Percentiles rank a stretch among this genome's conserved stretches.
phyloP scores from a whole-genome alignment of 2,888 invertebrate species.

The Sinodicranocentrus sp. region DNA sequence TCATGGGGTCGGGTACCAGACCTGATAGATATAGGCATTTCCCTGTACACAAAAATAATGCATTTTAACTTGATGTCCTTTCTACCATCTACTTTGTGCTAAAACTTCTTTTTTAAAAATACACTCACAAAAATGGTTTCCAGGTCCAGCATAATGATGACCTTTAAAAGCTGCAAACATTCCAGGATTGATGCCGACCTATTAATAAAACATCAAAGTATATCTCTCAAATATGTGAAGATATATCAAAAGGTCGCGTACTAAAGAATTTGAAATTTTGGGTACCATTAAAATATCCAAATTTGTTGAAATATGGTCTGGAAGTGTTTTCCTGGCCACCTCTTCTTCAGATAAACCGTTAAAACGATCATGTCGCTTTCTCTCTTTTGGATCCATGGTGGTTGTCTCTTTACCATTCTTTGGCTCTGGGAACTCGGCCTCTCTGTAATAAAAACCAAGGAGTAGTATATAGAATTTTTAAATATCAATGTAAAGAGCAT shows the following conservation, averaged over 20 bases:
- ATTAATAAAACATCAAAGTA: slow-evolving; percentile 74
- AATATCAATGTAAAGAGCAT: neutral
- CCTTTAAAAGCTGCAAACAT: slow-evolving; percentile 98
- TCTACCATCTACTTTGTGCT: no score
- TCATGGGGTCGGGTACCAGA: slow-evolving; percentile 95
- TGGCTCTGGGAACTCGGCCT: slow-evolving; percentile 67
- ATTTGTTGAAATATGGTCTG: slow-evolving; percentile 95
- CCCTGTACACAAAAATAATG: slow-evolving; percentile 82
- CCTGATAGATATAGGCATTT: slow-evolving; percentile 97
- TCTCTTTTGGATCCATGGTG: slow-evolving; percentile 83
- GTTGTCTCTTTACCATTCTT: slow-evolving; percentile 51
- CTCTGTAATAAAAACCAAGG: no score
- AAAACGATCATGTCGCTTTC: slow-evolving; percentile 96
- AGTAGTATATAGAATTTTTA: neutral
- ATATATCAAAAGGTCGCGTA: no score
- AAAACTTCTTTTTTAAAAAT: no score
- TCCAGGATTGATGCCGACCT: slow-evolving; percentile 99
- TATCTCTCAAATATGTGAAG: no score
- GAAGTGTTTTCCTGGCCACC: slow-evolving; percentile 93
- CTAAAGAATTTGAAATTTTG: no score
- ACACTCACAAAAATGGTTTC: slow-evolving; percentile 97
- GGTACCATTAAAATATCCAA: slow-evolving; percentile 99
- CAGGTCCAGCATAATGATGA: slow-evolving; percentile 99
- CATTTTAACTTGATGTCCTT: no score
- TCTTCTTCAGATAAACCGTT: slow-evolving; percentile 98